Base-by-base conservation (phyloP, 1,140 invertebrate species). In the Drosophila takahashii region DNA sequence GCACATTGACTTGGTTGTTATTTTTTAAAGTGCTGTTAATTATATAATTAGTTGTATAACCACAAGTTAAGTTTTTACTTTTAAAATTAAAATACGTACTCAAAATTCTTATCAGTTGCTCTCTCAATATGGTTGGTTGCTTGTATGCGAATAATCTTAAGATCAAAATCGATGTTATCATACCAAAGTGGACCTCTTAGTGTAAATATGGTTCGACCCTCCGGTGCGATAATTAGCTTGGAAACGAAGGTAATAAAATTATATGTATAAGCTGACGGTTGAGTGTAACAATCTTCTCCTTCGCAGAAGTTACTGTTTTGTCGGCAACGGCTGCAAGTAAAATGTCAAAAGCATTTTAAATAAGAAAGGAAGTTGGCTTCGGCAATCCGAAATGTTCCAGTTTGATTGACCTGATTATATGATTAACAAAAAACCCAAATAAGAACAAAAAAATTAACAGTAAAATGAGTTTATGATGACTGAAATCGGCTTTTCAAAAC, bases 161-260 rank as follows among this genome's bases (percentile, higher is more conserved):
- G 59, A 42, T 77, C 72, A 13, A 84, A 84, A 94, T 86, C 45
- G 36, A 94, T 95, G 15, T 96, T 95, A 16, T 93, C 93, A 1
- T 93, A 86, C 93, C 95, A 95, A 15, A 94, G 92, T 0, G 96
- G 96, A 0, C 96, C 96, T 59, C 96, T 94, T 95, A 99, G 97
- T 9, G 96, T 97, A 92, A 98, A 98, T 2, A 99, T 92, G 0
- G 60, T 61, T 5, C 94, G 93, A 5, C 95, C 96, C 65, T 92
- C 93, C 2, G 93, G 84, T 0, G 96, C 95, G 7, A 98, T 94
- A 26, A 95, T 95, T 15, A 98, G 92, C 91, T 97, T 97, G 51
- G 97, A 96, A 0, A 97, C 95, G 76, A 99, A 96, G 0, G 97
- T 97, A 67, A 99, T 96, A 92, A 97, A 99, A 92, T 98, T 98